Evolutionary conservation across 2,888 invertebrate species (phyloP).

Genomic region (Camptogramma bilineatum): DNA sequence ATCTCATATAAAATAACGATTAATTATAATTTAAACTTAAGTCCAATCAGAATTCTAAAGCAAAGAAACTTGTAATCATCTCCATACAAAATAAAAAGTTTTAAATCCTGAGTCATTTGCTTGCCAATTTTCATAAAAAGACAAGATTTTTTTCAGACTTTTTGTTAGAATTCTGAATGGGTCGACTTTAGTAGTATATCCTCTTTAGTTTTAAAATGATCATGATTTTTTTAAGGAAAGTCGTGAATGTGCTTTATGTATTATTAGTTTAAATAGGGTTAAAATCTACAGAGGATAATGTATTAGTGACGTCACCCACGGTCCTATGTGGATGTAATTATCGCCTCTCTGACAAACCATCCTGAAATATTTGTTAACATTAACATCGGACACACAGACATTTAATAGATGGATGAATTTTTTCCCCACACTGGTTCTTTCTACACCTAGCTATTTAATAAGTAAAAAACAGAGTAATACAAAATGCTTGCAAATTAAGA

Average conservation of each 20-base stretch:
- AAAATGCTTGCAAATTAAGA: too few species aligned
- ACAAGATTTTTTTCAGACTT: not conserved
- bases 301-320: conserved; percentile 52
- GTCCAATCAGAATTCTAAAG: not conserved
- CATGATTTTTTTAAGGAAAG: not conserved
- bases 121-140: too few species aligned
- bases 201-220: not conserved
- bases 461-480: too few species aligned
- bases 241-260: not conserved
- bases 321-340: conserved; percentile 60
- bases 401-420: not conserved
- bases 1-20: conserved; percentile 32
- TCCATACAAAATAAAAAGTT: not conserved
- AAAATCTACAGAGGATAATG: conserved; percentile 9
- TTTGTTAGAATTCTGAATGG: not conserved
- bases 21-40: conserved; percentile 4
- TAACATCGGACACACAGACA: conserved; percentile 5
- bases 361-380: conserved; percentile 66
- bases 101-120: too few species aligned
- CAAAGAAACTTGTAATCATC: not conserved
- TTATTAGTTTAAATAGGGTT: too few species aligned
- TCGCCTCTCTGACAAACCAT: conserved; percentile 73
- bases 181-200: not conserved
- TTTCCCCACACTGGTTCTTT: not conserved
- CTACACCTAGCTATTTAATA: not conserved